Base-by-base conservation (phyloP, 2,797 vertebrate species). In the Alauda arvensis region DNA sequence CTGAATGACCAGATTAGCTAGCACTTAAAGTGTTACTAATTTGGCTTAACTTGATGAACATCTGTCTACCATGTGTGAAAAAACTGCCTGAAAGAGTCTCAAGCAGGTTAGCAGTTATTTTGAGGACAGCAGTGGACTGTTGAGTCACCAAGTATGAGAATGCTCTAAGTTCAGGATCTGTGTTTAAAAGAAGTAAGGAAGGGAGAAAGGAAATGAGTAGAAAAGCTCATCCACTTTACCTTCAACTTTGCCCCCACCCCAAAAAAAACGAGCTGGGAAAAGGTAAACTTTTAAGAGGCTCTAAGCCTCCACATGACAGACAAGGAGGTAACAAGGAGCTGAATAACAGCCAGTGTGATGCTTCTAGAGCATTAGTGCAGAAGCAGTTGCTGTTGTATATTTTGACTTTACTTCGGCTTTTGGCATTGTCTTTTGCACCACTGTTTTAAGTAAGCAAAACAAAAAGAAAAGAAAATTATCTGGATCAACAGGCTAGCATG, bases 161-260 rank as follows among this genome's bases (percentile, higher is more conserved):
- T 0, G 13, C 26, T 4, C 0, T 9, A 76, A 39, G 10, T 24
- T 34, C 1, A 3, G 26, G 8, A 1, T 23, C 18, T 53, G 13
- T 49, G 14, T 31, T 52, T 67, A 60, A 83, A 77, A 77, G 31
- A 70, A 48, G 12, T 6, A 25, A 31, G 10, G 25, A 78, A 67
- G 5, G 4, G 26, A 68, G 23, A 83, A 55, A 72, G 5, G 4
- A 86, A 42, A 40, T 0, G 0, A 70, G 1, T 17, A 48, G 26
- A 60, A 78, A 88, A 89, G 4, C 11, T 80, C 34, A 57, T 21
- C 13, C 77, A 60, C 8, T 49, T 60, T 19, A 51, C 12, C 23
- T 65, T 78, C n/a, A 51, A 15, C 25, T 67, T 67, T 10, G 8
- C 34, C 34, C 10, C 34, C 34, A 8, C 34, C 34, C 11, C 10